These are phyloP conservation scores for Cygnus olor DNA, from an alignment of 2,797 vertebrate genomes.

Conservation along the genomic window DNA sequence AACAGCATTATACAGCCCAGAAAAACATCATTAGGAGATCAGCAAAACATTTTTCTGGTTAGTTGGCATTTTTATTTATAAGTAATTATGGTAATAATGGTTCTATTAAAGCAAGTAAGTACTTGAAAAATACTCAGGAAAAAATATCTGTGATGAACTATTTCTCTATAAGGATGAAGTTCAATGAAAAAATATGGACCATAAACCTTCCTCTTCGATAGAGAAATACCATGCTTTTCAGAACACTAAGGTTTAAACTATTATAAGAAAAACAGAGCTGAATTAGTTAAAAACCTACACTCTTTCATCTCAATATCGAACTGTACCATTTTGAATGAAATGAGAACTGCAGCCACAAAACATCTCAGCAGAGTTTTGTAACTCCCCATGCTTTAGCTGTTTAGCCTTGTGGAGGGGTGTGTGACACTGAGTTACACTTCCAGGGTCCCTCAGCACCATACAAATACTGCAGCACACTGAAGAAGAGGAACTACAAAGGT, in stretches of 20 bases:
- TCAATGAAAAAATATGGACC: not conserved
- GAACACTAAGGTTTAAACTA: not conserved
- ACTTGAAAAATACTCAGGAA: not conserved
- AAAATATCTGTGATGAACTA: not conserved
- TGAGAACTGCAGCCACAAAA: not conserved
- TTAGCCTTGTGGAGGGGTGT: rapidly evolving
- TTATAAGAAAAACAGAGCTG: not conserved
- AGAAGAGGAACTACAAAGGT: not conserved
- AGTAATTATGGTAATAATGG: not conserved
- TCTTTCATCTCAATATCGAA: not conserved
- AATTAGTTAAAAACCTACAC: not conserved
- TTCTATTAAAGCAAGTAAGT: not conserved
- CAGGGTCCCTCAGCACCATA: not conserved
- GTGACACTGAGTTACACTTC: not conserved
- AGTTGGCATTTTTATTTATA: not conserved
- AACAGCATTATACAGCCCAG: not conserved
- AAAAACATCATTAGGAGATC: not conserved
- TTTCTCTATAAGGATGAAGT: not conserved
- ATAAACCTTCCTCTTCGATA: not conserved
- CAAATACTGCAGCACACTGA: rapidly evolving
- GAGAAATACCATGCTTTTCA: not conserved
- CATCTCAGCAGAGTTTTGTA: not conserved
- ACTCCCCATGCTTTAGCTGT: not conserved
- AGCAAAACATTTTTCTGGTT: not conserved
- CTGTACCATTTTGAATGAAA: not conserved